These are phyloP conservation scores for Saccostrea echinata DNA, from an alignment of 1,140 invertebrate species.

Conservation along the genomic window DNA sequence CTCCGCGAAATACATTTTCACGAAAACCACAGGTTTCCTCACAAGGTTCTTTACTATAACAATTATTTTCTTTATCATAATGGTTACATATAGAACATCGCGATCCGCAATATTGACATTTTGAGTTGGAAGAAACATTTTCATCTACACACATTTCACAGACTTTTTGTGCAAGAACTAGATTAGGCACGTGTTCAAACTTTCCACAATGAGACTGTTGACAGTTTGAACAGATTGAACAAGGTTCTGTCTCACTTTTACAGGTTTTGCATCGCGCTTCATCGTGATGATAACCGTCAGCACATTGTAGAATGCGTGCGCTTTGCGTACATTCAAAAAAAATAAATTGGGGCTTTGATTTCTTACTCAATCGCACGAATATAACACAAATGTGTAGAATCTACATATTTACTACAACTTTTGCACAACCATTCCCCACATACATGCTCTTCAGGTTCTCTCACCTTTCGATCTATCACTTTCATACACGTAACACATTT, in stretches of 20 bases:
- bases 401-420: neutral
- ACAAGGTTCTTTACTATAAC: conserved; percentile 13
- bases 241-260: neutral
- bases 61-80: neutral
- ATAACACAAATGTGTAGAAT: conserved; percentile 12
- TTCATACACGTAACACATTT: conserved; percentile 34
- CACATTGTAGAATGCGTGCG: neutral
- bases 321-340: conserved; percentile 19
- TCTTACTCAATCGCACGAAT: neutral
- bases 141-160: conserved; percentile 26
- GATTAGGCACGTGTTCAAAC: neutral
- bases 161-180: neutral
- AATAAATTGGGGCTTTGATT: conserved; percentile 14
- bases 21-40: neutral
- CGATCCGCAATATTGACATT: conserved; percentile 5
- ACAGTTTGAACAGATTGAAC: neutral
- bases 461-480: neutral
- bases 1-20: neutral
- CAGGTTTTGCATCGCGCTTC: neutral
- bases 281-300: neutral
- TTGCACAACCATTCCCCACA: conserved; percentile 16
- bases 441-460: neutral
- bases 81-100: conserved; percentile 10
- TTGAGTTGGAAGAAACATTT: neutral
- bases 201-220: neutral